Evolutionary conservation across 2,888 invertebrate species (phyloP), one percentile per base, ranked within the genome.

Genomic region (Amphipoea oculea): DNA sequence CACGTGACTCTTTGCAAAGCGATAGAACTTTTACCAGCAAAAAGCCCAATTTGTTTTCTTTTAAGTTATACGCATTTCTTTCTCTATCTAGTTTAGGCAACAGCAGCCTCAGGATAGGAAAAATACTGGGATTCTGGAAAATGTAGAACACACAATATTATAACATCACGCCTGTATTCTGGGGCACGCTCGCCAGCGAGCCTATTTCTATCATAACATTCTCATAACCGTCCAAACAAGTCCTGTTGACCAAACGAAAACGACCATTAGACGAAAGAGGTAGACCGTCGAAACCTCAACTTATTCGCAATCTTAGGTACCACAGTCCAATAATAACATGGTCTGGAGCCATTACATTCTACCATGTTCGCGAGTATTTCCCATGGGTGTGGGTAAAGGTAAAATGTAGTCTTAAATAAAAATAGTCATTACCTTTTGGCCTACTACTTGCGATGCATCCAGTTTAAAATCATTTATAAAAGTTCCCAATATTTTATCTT

Each of bases 1-100:
- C 97, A 14, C 83, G 90, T 0, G 97, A 97, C 68, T 98, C 97
- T 88, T 98, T 98, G 23, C 98, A 97, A 68, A 99, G 95, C 80
- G 98, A 98, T 73, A 99, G 96, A 72, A 99, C 98, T 89, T 98
- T 97, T n/a, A 98, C 98, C 81, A 99, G 97, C 60, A 98, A 93
- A 88, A 97, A 97, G 0, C 98, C 98, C 80, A 99, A 97, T 86
- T 98, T 97, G 60, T 97, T 97, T 94, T 98, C 98, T 95, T 99
- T 98, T 82, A 99, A 97, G 40, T 99, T 98, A 94, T 99, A 99
- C 0, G 99, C 97, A 63, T 97, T 97, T 86, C 99, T 97, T 86
- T 98, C 98, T 86, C 98, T 97, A 91, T 99, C 99, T 57, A 98
- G 95, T 81, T 97, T 97, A 0, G 99, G 99, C 51, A 99, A 91